Evolutionary conservation across 2,113 vertebrate genomes (phyloP).

Genomic region (Arenaria interpres): DNA sequence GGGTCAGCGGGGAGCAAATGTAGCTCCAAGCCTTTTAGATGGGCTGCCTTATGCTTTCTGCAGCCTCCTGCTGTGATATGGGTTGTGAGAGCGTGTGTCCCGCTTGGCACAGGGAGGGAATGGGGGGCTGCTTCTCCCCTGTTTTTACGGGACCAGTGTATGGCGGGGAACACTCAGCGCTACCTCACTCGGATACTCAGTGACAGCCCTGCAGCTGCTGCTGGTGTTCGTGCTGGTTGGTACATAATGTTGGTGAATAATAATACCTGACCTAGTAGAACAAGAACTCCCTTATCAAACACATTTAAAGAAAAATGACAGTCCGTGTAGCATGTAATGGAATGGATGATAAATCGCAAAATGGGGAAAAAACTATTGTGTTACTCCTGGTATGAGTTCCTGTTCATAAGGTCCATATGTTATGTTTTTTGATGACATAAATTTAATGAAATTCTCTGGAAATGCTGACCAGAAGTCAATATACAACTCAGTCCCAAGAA

Average conservation of each 20-base stretch:
- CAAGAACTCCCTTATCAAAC: conserved; percentile 59
- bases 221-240: not conserved
- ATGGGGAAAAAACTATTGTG: conserved; percentile 42
- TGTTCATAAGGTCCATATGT: conserved; percentile 19
- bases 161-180: fast-evolving
- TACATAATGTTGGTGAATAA: conserved; percentile 40
- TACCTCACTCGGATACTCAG: not conserved
- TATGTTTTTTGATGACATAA: conserved; percentile 59
- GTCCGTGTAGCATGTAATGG: not conserved
- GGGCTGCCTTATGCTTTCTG: not conserved
- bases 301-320: conserved; percentile 67
- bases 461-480: conserved; percentile 69
- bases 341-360: conserved; percentile 66
- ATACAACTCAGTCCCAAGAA: conserved; percentile 28
- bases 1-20: fast-evolving
- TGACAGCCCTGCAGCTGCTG: not conserved
- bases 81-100: not conserved
- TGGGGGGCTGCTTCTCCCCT: fast-evolving
- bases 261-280: conserved; percentile 45
- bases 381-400: conserved; percentile 37
- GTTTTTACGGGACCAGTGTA: not conserved
- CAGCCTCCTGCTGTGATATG: not conserved
- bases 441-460: conserved; percentile 72
- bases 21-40: not conserved
- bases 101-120: fast-evolving